Evolutionary conservation across 2,888 invertebrate species (phyloP).

Genomic region (Scaptomyza flava): DNA sequence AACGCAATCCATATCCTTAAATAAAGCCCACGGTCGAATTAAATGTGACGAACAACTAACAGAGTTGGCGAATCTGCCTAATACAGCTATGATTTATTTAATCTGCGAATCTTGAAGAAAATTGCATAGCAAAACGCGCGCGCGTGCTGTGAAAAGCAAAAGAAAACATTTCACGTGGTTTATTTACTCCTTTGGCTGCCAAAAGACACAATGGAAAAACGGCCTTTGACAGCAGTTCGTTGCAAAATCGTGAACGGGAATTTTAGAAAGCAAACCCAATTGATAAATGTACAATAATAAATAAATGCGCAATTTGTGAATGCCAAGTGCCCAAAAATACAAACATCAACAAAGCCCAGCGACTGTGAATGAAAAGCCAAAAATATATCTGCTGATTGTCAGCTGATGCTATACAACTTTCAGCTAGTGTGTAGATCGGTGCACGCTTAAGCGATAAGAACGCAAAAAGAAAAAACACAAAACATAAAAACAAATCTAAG

Average conservation of each 20-base stretch:
- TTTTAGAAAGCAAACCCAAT: constrained; percentile 56
- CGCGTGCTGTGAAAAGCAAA: constrained; percentile 8
- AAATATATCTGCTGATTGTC: constrained; percentile 8
- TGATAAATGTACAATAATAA: constrained; percentile 34
- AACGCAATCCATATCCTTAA: constrained; percentile 5
- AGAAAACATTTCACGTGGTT: constrained; percentile 19
- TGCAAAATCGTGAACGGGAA: constrained; percentile 10
- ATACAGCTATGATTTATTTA: constrained; percentile 59
- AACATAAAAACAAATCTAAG: constrained; percentile 14
- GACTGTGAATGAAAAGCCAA: constrained; percentile 9
- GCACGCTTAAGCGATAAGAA: constrained; percentile 46
- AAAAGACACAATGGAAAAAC: constrained; percentile 37
- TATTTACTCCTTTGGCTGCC: neutral
- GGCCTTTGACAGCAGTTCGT: constrained; percentile 45
- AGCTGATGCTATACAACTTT: constrained; percentile 11
- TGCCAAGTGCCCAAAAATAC: constrained; percentile 24
- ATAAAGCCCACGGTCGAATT: neutral
- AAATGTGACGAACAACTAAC: constrained; percentile 35
- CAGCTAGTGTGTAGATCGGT: constrained; percentile 24
- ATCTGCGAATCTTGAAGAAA: constrained; percentile 33
- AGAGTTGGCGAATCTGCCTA: constrained; percentile 25
- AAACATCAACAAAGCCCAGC: constrained; percentile 14
- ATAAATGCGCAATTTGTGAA: constrained; percentile 65
- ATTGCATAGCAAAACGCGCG: neutral
- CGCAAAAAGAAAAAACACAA: constrained; percentile 14